Conservation (phyloP, 2,113 vertebrate species). For the Coptodon rendalli region DNA sequence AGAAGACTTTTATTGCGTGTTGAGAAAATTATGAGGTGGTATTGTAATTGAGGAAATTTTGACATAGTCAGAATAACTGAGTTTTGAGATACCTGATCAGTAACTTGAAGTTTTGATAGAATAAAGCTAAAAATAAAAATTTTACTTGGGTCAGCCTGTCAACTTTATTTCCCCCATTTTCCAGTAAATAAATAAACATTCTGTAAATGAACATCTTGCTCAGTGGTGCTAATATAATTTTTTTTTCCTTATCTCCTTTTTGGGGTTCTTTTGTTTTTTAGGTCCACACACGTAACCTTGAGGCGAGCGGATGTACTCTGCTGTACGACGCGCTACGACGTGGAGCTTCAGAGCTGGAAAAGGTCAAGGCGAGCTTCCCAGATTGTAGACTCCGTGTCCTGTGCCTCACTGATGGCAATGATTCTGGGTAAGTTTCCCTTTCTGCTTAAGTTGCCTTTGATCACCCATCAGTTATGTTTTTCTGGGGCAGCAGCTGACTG, state of each 20-base stretch:
- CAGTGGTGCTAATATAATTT: fast-evolving
- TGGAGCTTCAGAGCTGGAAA: constrained; percentile 24
- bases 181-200: background rate
- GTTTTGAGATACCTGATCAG: background rate
- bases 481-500: background rate
- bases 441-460: background rate
- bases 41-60: background rate
- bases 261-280: background rate
- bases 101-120: fast-evolving
- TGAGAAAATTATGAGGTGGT: too few relatives aligned
- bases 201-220: background rate
- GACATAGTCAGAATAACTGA: background rate
- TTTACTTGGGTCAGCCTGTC: background rate
- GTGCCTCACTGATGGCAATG: constrained; percentile 60
- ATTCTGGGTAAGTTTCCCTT: constrained; percentile 28
- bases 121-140: background rate
- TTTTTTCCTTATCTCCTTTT: background rate
- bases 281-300: constrained; percentile 12
- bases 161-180: fast-evolving
- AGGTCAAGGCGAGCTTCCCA: constrained; percentile 38
- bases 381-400: constrained; percentile 52
- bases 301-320: constrained; percentile 16
- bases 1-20: background rate
- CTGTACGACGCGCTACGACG: constrained; percentile 50
- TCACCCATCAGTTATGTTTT: background rate